Conservation (phyloP, 2,113 vertebrate species). For the Platichthys stellatus region DNA sequence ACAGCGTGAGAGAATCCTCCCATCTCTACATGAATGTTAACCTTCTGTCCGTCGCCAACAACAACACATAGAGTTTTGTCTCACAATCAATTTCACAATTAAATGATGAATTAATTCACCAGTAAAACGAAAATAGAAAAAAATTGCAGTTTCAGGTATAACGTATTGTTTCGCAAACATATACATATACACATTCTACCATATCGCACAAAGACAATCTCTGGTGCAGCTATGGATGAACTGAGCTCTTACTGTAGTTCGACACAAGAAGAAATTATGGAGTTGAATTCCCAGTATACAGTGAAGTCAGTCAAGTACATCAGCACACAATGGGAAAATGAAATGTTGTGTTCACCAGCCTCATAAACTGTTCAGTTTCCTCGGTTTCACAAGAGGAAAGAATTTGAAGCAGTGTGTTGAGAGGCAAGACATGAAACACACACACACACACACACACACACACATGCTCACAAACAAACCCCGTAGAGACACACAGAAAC, state of each 20-base stretch:
- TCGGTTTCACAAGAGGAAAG: slow-evolving; percentile 68
- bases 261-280: slow-evolving; percentile 26
- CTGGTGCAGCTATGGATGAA: slow-evolving; percentile 2
- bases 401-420: slow-evolving; percentile 60
- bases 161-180: too few relatives aligned
- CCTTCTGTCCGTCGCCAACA: too few relatives aligned
- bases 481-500: slow-evolving; percentile 53
- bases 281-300: slow-evolving; percentile 41
- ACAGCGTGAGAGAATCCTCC: too few relatives aligned
- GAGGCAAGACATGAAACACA: slow-evolving; percentile 41
- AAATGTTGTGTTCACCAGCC: slow-evolving; percentile 67
- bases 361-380: slow-evolving; percentile 66
- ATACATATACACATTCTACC: neutral
- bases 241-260: neutral
- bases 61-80: too few relatives aligned
- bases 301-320: slow-evolving; percentile 58
- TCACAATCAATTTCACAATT: too few relatives aligned
- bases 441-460: slow-evolving; percentile 23
- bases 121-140: too few relatives aligned
- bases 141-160: too few relatives aligned
- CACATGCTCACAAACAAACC: slow-evolving; percentile 52
- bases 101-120: too few relatives aligned
- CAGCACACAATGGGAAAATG: slow-evolving; percentile 63
- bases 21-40: too few relatives aligned
- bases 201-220: slow-evolving; percentile 28